Conservation (phyloP, 2,888 invertebrate species). For the Venusia cambrica region DNA sequence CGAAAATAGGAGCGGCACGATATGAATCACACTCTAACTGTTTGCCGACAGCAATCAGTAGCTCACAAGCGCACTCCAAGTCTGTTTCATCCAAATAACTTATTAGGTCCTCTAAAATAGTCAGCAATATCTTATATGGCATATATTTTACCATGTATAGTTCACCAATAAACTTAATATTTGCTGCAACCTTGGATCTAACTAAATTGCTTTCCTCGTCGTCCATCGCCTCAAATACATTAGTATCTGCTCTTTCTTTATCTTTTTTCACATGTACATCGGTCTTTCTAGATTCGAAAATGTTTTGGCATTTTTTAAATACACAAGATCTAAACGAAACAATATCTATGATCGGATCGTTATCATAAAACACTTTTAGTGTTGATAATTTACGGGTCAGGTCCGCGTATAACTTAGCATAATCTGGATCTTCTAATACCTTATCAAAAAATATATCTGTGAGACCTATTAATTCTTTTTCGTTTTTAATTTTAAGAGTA, state of each 20-base stretch:
- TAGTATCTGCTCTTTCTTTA: conserved; percentile 72
- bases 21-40: conserved; percentile 82
- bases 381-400: conserved; percentile 87
- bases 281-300: conserved; percentile 91
- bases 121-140: conserved; percentile 92
- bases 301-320: conserved; percentile 91
- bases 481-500: conserved; percentile 88
- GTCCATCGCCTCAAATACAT: conserved; percentile 75
- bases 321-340: conserved; percentile 89
- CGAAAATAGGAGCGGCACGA: conserved; percentile 79
- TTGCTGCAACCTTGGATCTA: conserved; percentile 92
- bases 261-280: conserved; percentile 81
- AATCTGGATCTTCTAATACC: conserved; percentile 96
- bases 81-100: conserved; percentile 91
- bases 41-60: conserved; percentile 94
- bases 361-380: conserved; percentile 76
- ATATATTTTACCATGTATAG: conserved; percentile 95
- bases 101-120: conserved; percentile 89
- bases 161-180: conserved; percentile 92
- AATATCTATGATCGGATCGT: conserved; percentile 56
- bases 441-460: conserved; percentile 96
- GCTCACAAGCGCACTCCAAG: conserved; percentile 95
- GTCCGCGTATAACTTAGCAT: conserved; percentile 93
- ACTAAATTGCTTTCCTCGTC: conserved; percentile 89
- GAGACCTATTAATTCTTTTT: conserved; percentile 88